A percentile compares a stretch with the other conserved stretches of the same genome.
phyloP scores from a whole-genome alignment of 37 sponge, comb jelly and placozoan species.

The Halichondria panicea region DNA sequence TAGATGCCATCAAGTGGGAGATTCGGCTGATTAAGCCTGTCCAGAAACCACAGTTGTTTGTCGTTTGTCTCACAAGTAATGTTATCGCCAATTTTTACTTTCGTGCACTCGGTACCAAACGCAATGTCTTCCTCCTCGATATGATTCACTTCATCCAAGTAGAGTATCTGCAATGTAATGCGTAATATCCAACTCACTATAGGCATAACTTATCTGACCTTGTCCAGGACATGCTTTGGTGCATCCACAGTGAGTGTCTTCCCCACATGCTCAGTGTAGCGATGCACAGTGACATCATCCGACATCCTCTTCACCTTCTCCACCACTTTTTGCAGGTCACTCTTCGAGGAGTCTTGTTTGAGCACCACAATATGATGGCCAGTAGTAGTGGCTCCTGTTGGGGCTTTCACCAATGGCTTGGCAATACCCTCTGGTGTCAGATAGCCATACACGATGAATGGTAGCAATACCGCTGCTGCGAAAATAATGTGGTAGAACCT shows the following conservation, averaged over 20 bases:
- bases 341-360: constrained; percentile 12
- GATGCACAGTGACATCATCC: constrained; percentile 19
- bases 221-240: constrained; percentile 12
- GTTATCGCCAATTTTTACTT: no score
- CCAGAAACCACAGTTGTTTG: constrained; percentile 46
- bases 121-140: constrained; percentile 59
- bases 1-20: constrained; percentile 54
- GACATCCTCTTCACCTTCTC: background rate
- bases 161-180: constrained; percentile 35
- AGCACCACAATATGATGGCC: constrained; percentile 55
- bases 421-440: no score
- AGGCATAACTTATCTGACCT: constrained; percentile 27
- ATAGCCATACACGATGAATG: no score
- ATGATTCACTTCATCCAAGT: constrained; percentile 41
- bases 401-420: constrained; percentile 23
- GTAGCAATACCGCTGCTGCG: no score
- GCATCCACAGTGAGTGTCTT: constrained; percentile 56
- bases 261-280: constrained; percentile 24
- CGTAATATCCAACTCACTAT: background rate
- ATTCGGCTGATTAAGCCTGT: constrained; percentile 57
- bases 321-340: background rate
- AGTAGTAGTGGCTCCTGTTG: constrained; percentile 17
- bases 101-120: constrained; percentile 16
- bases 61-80: no score
- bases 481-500: no score